Evolutionary conservation across 2,797 vertebrate species (phyloP), one percentile per base, ranked within the genome.

Genomic region (Tadarida brasiliensis): DNA sequence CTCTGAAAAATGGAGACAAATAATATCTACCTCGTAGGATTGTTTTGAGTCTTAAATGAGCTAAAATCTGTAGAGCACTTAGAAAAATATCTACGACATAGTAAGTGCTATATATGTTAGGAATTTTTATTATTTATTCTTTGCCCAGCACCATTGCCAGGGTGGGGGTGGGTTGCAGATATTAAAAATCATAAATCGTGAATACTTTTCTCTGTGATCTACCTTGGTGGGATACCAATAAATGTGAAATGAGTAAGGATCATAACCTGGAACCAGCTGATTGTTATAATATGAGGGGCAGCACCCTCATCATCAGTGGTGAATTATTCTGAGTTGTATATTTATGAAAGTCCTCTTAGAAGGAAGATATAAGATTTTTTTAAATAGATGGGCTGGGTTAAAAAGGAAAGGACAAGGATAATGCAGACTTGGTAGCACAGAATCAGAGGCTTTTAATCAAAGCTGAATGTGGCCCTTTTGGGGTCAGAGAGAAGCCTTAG

Each of bases 101-200:
- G 65, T n/a, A 61, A 77, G 7, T 15, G 51, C 56, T 71, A 30
- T 88, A 54, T 68, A 76, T 87, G 51, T 78, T 63, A 82, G 73
- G 68, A 77, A 67, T 93, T 90, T 71, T 83, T 59, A 76, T 39
- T 70, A 90, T 65, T 87, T 87, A 87, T 80, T 73, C 33, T 74
- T 33, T 87, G 59, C 35, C 20, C 12, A 78, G n/a, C n/a, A 35
- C 20, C 68, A 54, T 91, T 70, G 33, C 81, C 35, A 39, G 24
- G 35, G 9, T 73, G 11, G 8, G n/a, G 0, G 30, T 87, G 24
- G 20, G 19, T 70, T 80, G 22, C n/a, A 86, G 49, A 35, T 78
- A 77, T 80, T 49, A 59, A 87, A 90, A 84, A 81, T 15, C 15
- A 57, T 78, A 70, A 85, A 33, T 91, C n/a, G 4, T 73, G 26